Evolutionary conservation across 2,113 vertebrate genomes (phyloP).

Genomic region (Porphyrio hochstetteri): DNA sequence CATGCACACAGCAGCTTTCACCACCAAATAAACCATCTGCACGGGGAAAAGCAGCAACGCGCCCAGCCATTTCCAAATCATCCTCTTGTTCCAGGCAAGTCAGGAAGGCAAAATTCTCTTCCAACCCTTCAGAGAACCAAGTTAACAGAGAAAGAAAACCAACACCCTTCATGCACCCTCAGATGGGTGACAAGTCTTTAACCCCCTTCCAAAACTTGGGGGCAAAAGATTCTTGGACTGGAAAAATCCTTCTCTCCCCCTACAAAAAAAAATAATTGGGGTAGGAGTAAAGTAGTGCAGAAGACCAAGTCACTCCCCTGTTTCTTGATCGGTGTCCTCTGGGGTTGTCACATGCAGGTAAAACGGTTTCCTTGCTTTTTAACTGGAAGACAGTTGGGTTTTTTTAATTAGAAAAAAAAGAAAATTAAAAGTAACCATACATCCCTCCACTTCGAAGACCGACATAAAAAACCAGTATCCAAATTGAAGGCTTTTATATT

Average conservation of each 20-base stretch:
- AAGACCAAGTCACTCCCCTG: conserved; percentile 10
- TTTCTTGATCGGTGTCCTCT: conserved; percentile 40
- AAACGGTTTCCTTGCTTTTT: neutral
- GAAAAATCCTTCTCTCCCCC: neutral
- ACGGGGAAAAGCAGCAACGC: conserved; percentile 85
- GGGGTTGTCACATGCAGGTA: conserved; percentile 51
- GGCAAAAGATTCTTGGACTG: neutral
- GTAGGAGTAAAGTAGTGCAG: neutral
- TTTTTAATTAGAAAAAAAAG: neutral
- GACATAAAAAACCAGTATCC: conserved; percentile 46
- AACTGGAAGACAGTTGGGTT: neutral
- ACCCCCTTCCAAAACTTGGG: conserved; percentile 40
- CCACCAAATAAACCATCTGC: conserved; percentile 81
- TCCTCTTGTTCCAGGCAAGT: conserved; percentile 67
- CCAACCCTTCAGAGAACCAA: neutral
- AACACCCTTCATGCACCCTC: conserved; percentile 34
- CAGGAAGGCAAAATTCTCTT: conserved; percentile 29
- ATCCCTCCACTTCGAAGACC: conserved; percentile 42
- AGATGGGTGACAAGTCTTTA: conserved; percentile 42
- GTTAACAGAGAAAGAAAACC: neutral
- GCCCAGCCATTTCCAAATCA: conserved; percentile 86
- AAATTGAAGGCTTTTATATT: conserved; percentile 3
- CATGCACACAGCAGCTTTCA: conserved; percentile 76
- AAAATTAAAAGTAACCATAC: conserved; percentile 55
- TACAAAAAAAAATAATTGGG: conserved; percentile 34